Percentiles rank a stretch among this genome's conserved stretches.
Conservation (phyloP, 2,113 vertebrate species). For the Todiramphus chloris region DNA sequence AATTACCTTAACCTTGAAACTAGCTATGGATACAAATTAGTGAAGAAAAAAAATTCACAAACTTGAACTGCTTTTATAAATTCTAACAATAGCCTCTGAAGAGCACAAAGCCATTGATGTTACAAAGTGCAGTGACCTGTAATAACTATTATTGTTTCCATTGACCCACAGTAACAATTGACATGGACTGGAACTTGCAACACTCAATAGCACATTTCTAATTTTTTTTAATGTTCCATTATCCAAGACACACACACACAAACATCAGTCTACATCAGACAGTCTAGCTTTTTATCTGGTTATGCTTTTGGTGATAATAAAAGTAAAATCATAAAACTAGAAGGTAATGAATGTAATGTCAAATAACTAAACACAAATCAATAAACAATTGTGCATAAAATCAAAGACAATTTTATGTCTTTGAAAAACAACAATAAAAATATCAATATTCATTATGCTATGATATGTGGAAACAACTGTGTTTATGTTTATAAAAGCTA, state of each 20-base stretch:
- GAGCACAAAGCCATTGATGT: not conserved
- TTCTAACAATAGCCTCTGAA: not conserved
- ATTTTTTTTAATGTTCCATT: not conserved
- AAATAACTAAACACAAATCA: conserved; percentile 16
- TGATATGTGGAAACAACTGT: not conserved
- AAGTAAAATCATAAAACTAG: not conserved
- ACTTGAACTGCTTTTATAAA: not conserved
- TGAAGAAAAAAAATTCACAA: not conserved
- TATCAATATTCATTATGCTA: not conserved
- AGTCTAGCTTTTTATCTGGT: not conserved
- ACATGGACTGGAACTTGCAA: not conserved
- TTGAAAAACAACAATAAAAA: not conserved
- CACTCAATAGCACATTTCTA: not conserved
- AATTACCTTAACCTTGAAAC: not conserved
- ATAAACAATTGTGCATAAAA: not conserved
- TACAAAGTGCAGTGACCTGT: not conserved
- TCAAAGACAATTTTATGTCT: not conserved
- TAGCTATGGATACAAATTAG: not conserved
- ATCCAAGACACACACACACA: not conserved
- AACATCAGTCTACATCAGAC: not conserved
- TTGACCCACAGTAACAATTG: conserved; percentile 15
- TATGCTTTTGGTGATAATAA: not conserved
- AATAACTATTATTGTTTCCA: conserved; percentile 30
- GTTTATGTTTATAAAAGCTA: not conserved
- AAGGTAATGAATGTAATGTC: not conserved